phyloP scores from a whole-genome alignment of 1,140 invertebrate species.

The Amphibalanus amphitrite region DNA sequence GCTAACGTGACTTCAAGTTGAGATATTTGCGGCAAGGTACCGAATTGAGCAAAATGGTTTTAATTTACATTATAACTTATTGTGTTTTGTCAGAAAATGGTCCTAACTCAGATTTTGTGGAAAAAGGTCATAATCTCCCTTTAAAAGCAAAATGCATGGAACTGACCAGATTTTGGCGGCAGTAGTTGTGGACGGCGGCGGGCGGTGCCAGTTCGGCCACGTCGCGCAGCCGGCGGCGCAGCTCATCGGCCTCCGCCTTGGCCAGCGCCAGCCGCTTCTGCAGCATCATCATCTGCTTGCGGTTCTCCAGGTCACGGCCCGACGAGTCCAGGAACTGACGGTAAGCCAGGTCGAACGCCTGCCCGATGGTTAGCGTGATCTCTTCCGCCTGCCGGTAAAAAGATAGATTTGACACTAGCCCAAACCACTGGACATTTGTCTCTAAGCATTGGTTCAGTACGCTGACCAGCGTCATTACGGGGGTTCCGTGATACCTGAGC shows the following conservation, averaged over 20 bases:
- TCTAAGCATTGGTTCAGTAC: too few relatives aligned
- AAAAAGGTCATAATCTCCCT: too few relatives aligned
- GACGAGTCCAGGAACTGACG: constrained; percentile 56
- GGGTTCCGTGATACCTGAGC: too few relatives aligned
- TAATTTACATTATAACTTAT: too few relatives aligned
- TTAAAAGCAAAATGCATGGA: background rate
- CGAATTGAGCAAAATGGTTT: too few relatives aligned
- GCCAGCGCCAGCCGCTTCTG: constrained; percentile 43
- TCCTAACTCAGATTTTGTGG: too few relatives aligned
- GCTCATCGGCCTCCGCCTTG: background rate
- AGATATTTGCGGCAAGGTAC: too few relatives aligned
- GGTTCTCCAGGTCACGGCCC: constrained; percentile 50
- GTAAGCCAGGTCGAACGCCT: constrained; percentile 95
- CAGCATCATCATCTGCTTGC: constrained; percentile 46
- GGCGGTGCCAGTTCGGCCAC: background rate
- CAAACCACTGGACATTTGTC: too few relatives aligned
- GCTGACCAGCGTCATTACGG: too few relatives aligned
- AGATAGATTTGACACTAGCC: constrained; percentile 11
- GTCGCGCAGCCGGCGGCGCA: background rate
- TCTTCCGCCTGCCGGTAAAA: constrained; percentile 53
- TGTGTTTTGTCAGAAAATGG: too few relatives aligned
- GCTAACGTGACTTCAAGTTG: too few relatives aligned
- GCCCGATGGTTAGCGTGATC: constrained; percentile 89
- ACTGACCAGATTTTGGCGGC: background rate
- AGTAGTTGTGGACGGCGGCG: background rate